Evolutionary conservation across 2,888 invertebrate species (phyloP), one percentile per base, ranked within the genome.

Genomic region (Thymelicus sylvestris): DNA sequence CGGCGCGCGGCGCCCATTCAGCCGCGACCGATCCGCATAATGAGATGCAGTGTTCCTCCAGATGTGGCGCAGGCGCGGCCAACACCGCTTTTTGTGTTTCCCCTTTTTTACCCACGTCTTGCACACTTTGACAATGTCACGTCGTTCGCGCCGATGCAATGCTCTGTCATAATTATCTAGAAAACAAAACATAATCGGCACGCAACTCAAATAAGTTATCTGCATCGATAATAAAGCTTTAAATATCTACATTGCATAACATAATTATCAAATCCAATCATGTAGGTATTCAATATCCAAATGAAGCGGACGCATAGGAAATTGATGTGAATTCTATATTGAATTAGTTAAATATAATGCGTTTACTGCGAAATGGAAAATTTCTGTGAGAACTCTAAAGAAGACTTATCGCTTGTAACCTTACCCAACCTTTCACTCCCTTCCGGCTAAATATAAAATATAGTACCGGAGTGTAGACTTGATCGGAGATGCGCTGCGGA

Each of bases 41-140:
- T 90, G 89, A 89, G 89, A 89, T 91, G 91, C 92, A 90, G 86
- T 87, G 86, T 87, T 86, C 86, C 85, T 85, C 90, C 93, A 92
- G 91, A 92, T 92, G 92, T 88, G 89, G 86, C 89, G 89, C 92
- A 92, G 90, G 88, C 92, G 92, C 88, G 88, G 87, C 90, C 84
- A 81, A 80, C 82, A 81, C 80, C 82, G 83, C 85, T 90, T 90
- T 90, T 91, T 91, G 87, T 87, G 84, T 83, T 81, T 82, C 83
- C 78, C 80, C 81, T 86, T 84, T 85, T 86, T 80, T 80, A 77
- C 75, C 77, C 76, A 74, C 79, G 76, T 77, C 73, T 74, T 77
- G 77, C 76, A 79, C 75, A 76, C 74, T 73, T 75, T 79, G 80
- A 80, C 81, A 80, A 79, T 81, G 77, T 79, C 78, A 80, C 76